Percentiles rank a stretch among this genome's conserved stretches.
phyloP scores from a whole-genome alignment of 2,888 invertebrate species.

The Acrobasis consociella region DNA sequence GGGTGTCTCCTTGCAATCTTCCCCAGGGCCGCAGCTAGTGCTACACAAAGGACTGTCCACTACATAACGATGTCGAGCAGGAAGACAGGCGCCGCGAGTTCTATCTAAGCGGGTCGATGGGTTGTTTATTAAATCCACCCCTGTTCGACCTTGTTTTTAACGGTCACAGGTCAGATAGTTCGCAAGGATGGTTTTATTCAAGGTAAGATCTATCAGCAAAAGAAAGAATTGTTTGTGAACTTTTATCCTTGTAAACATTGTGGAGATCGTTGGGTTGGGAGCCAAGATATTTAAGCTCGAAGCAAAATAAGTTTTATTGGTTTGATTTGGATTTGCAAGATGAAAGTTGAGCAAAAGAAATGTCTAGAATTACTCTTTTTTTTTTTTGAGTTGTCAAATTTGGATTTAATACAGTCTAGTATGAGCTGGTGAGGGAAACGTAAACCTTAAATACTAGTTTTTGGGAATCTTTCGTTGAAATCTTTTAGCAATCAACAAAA shows the following conservation, averaged over 20 bases:
- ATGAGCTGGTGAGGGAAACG: too few species aligned
- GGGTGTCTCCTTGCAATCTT: too few species aligned
- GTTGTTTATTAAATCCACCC: constrained; percentile 43
- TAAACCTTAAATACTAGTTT: too few species aligned
- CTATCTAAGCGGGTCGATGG: constrained; percentile 40
- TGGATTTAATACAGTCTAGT: too few species aligned
- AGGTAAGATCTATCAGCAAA: constrained; percentile 6
- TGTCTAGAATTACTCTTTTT: too few species aligned
- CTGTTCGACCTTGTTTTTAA: constrained; percentile 40
- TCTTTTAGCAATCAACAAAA: too few species aligned
- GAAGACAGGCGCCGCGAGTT: constrained; percentile 38
- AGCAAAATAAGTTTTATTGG: neutral
- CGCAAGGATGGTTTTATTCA: constrained; percentile 11
- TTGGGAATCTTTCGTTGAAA: too few species aligned
- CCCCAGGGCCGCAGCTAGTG: too few species aligned
- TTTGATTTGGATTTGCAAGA: neutral
- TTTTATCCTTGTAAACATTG: constrained; percentile 4
- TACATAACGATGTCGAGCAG: constrained; percentile 26
- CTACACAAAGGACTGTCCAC: too few species aligned
- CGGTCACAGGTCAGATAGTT: constrained; percentile 32
- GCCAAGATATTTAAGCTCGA: neutral
- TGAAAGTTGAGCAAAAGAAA: too few species aligned
- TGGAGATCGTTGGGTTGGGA: neutral
- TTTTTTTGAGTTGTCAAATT: too few species aligned
- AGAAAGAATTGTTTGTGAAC: constrained; percentile 9